These are phyloP conservation scores for Pyralis farinalis DNA, from an alignment of 2,888 invertebrate genomes.

Conservation along the genomic window DNA sequence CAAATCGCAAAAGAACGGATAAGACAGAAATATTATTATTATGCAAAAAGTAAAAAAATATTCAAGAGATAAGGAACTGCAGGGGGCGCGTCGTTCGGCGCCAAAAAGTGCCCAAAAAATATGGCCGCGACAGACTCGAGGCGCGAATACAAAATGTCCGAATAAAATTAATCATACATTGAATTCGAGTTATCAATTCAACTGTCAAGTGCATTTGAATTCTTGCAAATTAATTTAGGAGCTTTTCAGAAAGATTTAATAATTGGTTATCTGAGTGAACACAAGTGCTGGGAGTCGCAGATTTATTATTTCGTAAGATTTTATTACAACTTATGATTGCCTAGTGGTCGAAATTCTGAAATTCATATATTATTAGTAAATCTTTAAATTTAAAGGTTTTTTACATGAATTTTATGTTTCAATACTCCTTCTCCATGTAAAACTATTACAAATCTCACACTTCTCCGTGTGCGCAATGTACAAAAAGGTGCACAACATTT, in stretches of 20 bases:
- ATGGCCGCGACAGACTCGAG: conserved; percentile 24
- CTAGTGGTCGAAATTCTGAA: too few relatives aligned
- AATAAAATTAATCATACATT: conserved; percentile 32
- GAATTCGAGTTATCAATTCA: conserved; percentile 35
- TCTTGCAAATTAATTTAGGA: conserved; percentile 6
- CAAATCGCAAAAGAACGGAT: background rate
- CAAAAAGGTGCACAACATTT: too few relatives aligned
- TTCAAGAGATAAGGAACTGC: conserved; percentile 43
- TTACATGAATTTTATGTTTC: too few relatives aligned
- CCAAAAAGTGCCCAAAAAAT: conserved; percentile 55
- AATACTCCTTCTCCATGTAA: too few relatives aligned
- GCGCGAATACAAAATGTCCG: conserved; percentile 33
- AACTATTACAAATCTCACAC: too few relatives aligned
- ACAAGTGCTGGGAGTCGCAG: too few relatives aligned
- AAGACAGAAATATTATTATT: conserved; percentile 35
- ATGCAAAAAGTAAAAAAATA: conserved; percentile 32
- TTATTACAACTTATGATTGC: too few relatives aligned
- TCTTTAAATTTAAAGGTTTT: too few relatives aligned
- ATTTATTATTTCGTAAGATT: too few relatives aligned
- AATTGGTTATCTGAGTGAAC: background rate
- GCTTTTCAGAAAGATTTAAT: conserved; percentile 6
- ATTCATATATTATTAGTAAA: too few relatives aligned
- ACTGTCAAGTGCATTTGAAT: conserved; percentile 17
- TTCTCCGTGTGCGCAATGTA: too few relatives aligned
- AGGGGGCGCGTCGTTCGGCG: conserved; percentile 41